Conservation (phyloP, 2,797 vertebrate genomes). For the Pseudomugil tenellus region DNA sequence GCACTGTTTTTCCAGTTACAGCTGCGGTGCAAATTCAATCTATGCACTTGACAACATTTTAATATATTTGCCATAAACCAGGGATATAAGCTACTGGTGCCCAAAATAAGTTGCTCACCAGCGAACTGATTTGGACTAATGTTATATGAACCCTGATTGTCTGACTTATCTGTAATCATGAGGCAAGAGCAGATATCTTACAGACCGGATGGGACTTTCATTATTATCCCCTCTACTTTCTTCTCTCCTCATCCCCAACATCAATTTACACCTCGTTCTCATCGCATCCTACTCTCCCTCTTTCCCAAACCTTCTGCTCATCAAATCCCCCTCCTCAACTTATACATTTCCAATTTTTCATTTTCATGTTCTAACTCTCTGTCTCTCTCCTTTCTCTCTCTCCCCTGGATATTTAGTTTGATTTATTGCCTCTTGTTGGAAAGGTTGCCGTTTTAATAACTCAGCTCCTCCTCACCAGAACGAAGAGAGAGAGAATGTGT, state of each 20-base stretch:
- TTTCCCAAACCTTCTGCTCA: conserved; percentile 69
- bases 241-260: conserved; percentile 51
- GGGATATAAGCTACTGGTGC: conserved; percentile 25
- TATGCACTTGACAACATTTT: conserved; percentile 5
- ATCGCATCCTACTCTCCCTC: conserved; percentile 55
- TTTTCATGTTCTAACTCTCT: conserved; percentile 54
- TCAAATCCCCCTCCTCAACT: conserved; percentile 69
- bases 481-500: conserved; percentile 50
- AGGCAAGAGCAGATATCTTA: conserved; percentile 32
- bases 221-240: conserved; percentile 57
- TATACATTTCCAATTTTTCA: conserved; percentile 69
- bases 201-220: conserved; percentile 45
- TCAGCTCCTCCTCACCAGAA: conserved; percentile 80
- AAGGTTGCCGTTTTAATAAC: conserved; percentile 87
- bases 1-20: too few relatives aligned
- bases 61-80: conserved; percentile 14
- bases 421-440: conserved; percentile 87
- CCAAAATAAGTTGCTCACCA: conserved; percentile 23
- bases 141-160: conserved; percentile 64
- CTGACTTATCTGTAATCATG: conserved; percentile 58
- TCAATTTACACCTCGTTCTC: conserved; percentile 59
- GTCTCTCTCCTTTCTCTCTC: conserved; percentile 30
- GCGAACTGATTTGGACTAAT: conserved; percentile 44
- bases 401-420: conserved; percentile 82
- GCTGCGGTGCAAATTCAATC: neutral